Conservation (phyloP, 2,888 invertebrate genomes). For the Spisula solida region DNA sequence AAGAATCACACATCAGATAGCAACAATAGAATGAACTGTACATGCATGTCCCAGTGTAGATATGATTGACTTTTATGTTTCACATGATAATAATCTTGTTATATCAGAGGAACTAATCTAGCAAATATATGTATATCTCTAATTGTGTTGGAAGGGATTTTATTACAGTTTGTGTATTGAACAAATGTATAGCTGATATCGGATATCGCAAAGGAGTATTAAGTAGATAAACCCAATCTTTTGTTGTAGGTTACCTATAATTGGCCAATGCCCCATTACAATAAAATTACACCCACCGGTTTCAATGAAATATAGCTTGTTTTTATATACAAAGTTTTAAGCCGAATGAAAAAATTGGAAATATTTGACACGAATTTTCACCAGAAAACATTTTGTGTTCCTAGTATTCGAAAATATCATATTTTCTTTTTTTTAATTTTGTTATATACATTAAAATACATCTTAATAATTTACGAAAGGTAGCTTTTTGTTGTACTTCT, state of each 20-base stretch:
- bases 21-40: neutral
- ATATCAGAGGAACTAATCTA: neutral
- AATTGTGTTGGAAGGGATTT: neutral
- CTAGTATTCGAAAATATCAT: neutral
- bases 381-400: neutral
- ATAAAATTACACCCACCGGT: constrained; percentile 15
- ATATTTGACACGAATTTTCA: neutral
- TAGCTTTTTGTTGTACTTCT: neutral
- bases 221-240: neutral
- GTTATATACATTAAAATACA: neutral
- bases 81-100: constrained; percentile 3
- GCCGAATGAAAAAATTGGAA: neutral
- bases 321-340: neutral
- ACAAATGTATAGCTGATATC: neutral
- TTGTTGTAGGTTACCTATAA: constrained; percentile 17
- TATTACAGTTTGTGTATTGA: constrained; percentile 12
- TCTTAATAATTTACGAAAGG: neutral
- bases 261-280: neutral
- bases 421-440: neutral
- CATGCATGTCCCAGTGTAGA: neutral
- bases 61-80: neutral
- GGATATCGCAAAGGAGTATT: constrained; percentile 2
- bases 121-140: neutral
- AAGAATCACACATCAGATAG: neutral
- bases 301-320: neutral